Evolutionary conservation across 2,888 invertebrate species (phyloP).

Genomic region (Theretra japonica): DNA sequence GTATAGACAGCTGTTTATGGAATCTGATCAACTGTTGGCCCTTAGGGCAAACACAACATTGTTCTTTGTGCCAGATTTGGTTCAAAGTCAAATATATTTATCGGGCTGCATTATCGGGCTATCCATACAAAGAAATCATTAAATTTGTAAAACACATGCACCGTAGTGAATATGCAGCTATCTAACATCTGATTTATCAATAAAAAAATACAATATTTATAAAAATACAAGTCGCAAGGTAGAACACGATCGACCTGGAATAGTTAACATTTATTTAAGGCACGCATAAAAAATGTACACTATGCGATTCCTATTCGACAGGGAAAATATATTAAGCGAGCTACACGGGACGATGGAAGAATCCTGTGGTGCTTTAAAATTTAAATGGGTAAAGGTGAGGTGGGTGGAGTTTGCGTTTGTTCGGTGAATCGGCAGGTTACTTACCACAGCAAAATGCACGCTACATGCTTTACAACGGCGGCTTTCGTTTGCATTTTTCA

Average conservation of each 20-base stretch:
- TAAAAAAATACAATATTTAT: too few relatives aligned
- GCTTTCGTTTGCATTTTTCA: constrained; percentile 70
- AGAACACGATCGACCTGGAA: not conserved
- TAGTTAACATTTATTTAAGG: constrained; percentile 16
- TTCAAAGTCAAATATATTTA: too few relatives aligned
- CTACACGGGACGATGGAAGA: constrained; percentile 37
- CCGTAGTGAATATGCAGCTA: too few relatives aligned
- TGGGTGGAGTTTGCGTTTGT: constrained; percentile 55
- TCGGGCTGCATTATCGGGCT: too few relatives aligned
- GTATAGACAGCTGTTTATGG: not conserved
- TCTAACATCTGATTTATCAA: too few relatives aligned
- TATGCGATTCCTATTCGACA: constrained; percentile 42
- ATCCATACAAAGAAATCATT: too few relatives aligned
- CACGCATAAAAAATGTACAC: constrained; percentile 20
- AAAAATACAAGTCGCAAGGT: not conserved
- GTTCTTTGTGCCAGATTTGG: too few relatives aligned
- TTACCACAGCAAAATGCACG: constrained; percentile 44
- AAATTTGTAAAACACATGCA: too few relatives aligned
- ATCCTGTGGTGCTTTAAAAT: constrained; percentile 49
- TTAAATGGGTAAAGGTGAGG: constrained; percentile 58
- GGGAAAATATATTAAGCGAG: constrained; percentile 40
- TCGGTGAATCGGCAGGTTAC: constrained; percentile 53
- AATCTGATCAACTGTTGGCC: not conserved
- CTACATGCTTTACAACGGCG: constrained; percentile 40
- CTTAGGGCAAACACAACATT: not conserved